Conservation (phyloP, 2,797 vertebrate genomes). For the Xenopus petersii region DNA sequence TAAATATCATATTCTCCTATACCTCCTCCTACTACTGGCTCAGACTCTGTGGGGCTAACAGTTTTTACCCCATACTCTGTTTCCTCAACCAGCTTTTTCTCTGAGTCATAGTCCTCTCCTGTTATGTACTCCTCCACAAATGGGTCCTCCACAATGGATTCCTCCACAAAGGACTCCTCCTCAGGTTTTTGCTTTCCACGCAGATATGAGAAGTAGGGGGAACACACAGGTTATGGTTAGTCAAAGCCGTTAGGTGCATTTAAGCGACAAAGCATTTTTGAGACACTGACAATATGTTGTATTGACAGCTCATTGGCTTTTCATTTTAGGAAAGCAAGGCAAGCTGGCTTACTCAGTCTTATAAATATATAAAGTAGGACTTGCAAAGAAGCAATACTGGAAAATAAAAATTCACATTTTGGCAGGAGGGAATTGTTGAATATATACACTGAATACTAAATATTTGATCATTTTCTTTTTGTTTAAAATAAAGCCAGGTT, state of each 20-base stretch:
- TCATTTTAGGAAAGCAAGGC: slow-evolving; percentile 53
- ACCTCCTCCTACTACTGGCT: slow-evolving; percentile 75
- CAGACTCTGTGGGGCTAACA: slow-evolving; percentile 74
- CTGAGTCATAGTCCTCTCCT: slow-evolving; percentile 77
- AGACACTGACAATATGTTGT: slow-evolving; percentile 58
- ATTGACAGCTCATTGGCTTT: slow-evolving; percentile 51
- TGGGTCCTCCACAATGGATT: slow-evolving; percentile 79
- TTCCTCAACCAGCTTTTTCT: slow-evolving; percentile 75
- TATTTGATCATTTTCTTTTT: no score
- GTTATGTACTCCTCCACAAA: slow-evolving; percentile 82
- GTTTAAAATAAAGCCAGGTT: no score
- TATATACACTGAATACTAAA: no score
- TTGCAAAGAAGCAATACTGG: slow-evolving; percentile 59
- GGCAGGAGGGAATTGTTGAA: no score
- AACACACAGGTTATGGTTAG: slow-evolving; percentile 80
- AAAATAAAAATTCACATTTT: neutral
- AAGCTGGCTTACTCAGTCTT: neutral
- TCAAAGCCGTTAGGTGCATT: slow-evolving; percentile 72
- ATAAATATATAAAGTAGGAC: slow-evolving; percentile 7
- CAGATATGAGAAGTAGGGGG: slow-evolving; percentile 64
- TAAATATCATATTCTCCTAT: slow-evolving; percentile 93
- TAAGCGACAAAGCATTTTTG: slow-evolving; percentile 60
- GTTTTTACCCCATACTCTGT: slow-evolving; percentile 77
- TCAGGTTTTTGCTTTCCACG: slow-evolving; percentile 81
- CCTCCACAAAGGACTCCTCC: slow-evolving; percentile 86